Base-by-base conservation (phyloP, 1,140 invertebrate genomes). In the Campoletis sonorensis region DNA sequence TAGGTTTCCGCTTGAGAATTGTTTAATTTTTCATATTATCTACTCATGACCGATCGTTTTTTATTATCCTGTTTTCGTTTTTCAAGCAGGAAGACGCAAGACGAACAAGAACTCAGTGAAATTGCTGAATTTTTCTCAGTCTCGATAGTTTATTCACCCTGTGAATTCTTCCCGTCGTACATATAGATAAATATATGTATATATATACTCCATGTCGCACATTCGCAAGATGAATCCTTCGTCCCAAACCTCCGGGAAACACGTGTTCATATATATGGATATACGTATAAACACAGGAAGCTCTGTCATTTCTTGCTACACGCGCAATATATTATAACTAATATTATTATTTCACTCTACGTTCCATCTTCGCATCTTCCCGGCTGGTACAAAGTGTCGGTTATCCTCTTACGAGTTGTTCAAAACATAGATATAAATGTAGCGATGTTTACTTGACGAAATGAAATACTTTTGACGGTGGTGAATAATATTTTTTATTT, bases 91-190 rank as follows among this genome's bases (percentile, higher is more conserved):
- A 54, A 8, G 51, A 54, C 51, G 18, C 18, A 54, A n/a, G 18
- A 21, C 51, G 51, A 54, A 18, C 51, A 18, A 54, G 51, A 54
- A 54, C 51, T 54, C 51, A 54, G 16, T 18, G 51, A 54, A 54
- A 54, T 54, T 54, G 51, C n/a, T 54, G 51, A 54, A 54, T 54
- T 54, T 54, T 54, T 54, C 51, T 54, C 51, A n/a, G 51, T 54
- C 51, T 8, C 1, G 51, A 21, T 54, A 54, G 16, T 54, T 54
- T 54, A 54, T 54, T 54, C 51, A 21, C 51, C n/a, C 51, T 54
- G 51, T n/a, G 51, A n/a, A 54, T 54, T 54, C 51, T 21, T 54
- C n/a, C n/a, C 51, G n/a, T n/a, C n/a, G n/a, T n/a, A n/a, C n/a
- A n/a, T n/a, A n/a, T n/a, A n/a, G n/a, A n/a, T n/a, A n/a, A n/a